Evolutionary conservation across 1,140 invertebrate genomes (phyloP).

Genomic region (Augochlora pura): DNA sequence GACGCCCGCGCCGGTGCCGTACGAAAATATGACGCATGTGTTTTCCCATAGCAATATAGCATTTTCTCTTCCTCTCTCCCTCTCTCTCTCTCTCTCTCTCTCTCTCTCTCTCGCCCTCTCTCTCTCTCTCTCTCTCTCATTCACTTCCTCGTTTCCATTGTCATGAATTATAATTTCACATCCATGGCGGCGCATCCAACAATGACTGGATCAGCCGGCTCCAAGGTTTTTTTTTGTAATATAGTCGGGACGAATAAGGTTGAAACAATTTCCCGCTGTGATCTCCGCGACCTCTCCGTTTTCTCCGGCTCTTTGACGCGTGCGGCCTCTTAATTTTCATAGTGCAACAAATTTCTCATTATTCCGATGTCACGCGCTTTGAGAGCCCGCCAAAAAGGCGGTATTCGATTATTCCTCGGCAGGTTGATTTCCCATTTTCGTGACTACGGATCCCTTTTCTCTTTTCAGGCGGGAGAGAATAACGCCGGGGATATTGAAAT

Average conservation of each 20-base stretch:
- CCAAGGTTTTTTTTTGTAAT: not conserved
- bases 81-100: too few relatives aligned
- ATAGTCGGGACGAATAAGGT: not conserved
- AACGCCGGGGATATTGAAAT: conserved; percentile 16
- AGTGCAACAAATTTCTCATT: conserved; percentile 53
- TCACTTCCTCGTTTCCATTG: not conserved
- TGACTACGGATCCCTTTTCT: not conserved
- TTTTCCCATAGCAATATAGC: too few relatives aligned
- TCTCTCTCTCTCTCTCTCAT: too few relatives aligned
- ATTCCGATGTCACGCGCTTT: conserved; percentile 42
- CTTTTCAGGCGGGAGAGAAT: not conserved
- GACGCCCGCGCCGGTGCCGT: not conserved
- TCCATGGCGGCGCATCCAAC: not conserved
- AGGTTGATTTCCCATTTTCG: conserved; percentile 33
- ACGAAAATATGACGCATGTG: not conserved
- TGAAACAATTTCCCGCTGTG: conserved; percentile 19
- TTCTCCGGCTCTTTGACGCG: conserved; percentile 1
- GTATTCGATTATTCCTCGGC: conserved; percentile 34
- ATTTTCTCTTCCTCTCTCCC: too few relatives aligned
- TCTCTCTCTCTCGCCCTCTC: not conserved
- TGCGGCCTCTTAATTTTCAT: not conserved
- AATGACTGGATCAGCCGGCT: not conserved
- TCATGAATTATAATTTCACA: not conserved
- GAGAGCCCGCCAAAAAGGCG: conserved; percentile 3
- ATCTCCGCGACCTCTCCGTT: not conserved